These are phyloP conservation scores for Gisinianus flammeolus DNA, from an alignment of 2,888 invertebrate species.

Conservation along the genomic window DNA sequence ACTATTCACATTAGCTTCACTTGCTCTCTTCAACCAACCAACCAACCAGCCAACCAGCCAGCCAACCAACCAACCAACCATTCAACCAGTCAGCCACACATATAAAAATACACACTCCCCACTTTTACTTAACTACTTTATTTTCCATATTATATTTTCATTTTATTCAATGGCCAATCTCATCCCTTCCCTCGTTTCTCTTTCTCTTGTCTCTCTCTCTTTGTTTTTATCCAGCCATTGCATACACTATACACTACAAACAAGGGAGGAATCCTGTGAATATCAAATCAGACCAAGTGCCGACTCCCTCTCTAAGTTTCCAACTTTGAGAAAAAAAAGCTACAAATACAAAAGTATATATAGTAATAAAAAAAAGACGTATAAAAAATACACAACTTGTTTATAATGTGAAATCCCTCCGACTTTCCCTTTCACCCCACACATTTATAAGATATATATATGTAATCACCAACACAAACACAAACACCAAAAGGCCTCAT, in stretches of 20 bases:
- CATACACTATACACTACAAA: neutral
- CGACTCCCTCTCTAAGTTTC: too few species aligned
- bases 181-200: neutral
- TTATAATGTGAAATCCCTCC: too few species aligned
- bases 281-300: too few species aligned
- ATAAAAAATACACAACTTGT: too few species aligned
- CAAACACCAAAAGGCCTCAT: too few species aligned
- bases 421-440: too few species aligned
- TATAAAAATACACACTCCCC: neutral
- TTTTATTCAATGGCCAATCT: constrained; percentile 17
- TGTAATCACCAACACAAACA: too few species aligned
- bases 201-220: neutral
- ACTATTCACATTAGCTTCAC: constrained; percentile 42
- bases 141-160: constrained; percentile 27
- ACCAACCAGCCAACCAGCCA: neutral
- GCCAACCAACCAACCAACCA: neutral
- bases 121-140: constrained; percentile 10
- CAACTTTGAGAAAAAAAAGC: too few species aligned
- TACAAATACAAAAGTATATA: too few species aligned
- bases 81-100: too few species aligned
- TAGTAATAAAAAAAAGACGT: too few species aligned
- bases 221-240: neutral
- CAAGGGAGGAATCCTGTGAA: neutral
- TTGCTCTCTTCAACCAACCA: neutral
- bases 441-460: too few species aligned